phyloP scores from a whole-genome alignment of 2,888 invertebrate genomes.

The Argynnis bischoffii region DNA sequence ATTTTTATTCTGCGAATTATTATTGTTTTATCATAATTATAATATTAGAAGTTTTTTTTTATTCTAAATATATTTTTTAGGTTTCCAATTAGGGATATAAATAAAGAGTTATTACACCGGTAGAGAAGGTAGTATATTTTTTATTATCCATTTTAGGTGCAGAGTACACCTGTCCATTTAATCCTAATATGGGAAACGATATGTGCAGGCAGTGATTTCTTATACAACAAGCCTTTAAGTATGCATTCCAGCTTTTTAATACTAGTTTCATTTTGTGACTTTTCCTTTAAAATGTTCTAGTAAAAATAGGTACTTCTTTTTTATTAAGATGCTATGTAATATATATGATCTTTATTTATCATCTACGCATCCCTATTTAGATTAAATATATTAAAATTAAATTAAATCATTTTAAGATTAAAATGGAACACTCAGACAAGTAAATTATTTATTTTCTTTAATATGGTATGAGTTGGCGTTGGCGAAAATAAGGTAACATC shows the following conservation, averaged over 20 bases:
- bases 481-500: constrained; percentile 58
- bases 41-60: constrained; percentile 1
- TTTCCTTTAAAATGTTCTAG: neutral
- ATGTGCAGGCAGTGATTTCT: constrained; percentile 73
- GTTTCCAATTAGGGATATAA: constrained; percentile 2
- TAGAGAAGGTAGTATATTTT: constrained; percentile 16
- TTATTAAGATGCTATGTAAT: no score
- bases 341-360: neutral
- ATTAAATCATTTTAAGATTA: neutral
- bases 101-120: constrained; percentile 11
- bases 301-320: neutral
- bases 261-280: constrained; percentile 10
- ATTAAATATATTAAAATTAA: neutral
- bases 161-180: constrained; percentile 64
- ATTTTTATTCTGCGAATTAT: neutral
- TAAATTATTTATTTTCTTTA: constrained; percentile 1
- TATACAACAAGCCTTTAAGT: constrained; percentile 60
- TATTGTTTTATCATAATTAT: neutral
- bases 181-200: constrained; percentile 64
- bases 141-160: constrained; percentile 45
- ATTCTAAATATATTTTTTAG: neutral
- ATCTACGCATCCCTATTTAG: neutral
- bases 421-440: neutral
- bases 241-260: constrained; percentile 37
- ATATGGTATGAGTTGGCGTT: constrained; percentile 37